Evolutionary conservation across 2,888 invertebrate genomes (phyloP), one percentile per base, ranked within the genome.

Genomic region (Thysanoteuthis rhombus): DNA sequence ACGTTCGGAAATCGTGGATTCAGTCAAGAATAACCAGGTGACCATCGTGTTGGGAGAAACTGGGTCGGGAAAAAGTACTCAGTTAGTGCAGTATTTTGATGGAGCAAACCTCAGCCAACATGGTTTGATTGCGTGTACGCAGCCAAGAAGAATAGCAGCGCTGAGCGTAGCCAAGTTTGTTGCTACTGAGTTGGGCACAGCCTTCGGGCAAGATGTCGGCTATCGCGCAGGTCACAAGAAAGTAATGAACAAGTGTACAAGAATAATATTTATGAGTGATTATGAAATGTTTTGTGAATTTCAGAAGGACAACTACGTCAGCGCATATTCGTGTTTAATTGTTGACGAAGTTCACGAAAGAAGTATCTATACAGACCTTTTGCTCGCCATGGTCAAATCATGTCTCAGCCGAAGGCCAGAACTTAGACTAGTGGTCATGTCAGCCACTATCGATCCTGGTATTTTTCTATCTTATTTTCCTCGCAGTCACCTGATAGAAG

Each of bases 321-420:
- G 94, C 1, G 92, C 91, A 91, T 95, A 95, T 94, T 94, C 95
- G 19, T 95, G 95, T 93, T 95, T 97, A 38, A 95, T 97, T 10
- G 96, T 97, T 90, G 97, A 97, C 94, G 97, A 97, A 95, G 97
- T 97, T 10, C 97, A 97, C 94, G 97, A 97, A 94, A 94, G 97
- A 94, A 97, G 96, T 93, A 96, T 97, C 32, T 96, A 96, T 93
- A 97, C 97, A 8, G 97, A 97, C 94, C 94, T 97, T 39, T 95
- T 97, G 40, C 94, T 97, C 16, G 97, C 97, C 36, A 96, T 97
- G 95, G 94, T 97, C 25, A 97, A 97, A 94, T 94, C 94, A 42
- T 95, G 95, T 94, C 94, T 97, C 25, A 39, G 89, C 36, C 45
- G 58, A 25, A 95, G 97, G 94, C 95, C 95, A 39, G 96, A 97